phyloP scores from a whole-genome alignment of 92 coral and sea anemone species.

The Nematostella vectensis region DNA sequence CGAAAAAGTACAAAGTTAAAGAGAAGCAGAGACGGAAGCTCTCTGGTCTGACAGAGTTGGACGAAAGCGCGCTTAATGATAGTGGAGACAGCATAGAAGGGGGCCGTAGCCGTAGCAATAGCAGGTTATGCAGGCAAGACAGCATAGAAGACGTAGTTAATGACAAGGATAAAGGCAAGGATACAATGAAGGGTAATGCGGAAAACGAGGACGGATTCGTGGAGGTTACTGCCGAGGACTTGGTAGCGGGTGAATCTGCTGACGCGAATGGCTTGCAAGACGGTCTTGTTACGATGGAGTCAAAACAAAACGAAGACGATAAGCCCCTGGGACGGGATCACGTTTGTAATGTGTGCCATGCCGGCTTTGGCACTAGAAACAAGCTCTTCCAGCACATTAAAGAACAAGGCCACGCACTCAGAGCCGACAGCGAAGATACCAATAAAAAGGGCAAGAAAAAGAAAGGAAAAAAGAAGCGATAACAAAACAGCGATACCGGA shows the following conservation, averaged over 20 bases:
- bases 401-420: conserved; percentile 83
- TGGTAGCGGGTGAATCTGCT: neutral
- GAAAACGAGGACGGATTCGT: conserved; percentile 8
- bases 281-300: conserved; percentile 2
- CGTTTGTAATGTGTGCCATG: conserved; percentile 78
- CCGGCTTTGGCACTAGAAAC: conserved; percentile 67
- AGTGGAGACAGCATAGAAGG: conserved; percentile 2
- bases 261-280: neutral
- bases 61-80: conserved; percentile 14
- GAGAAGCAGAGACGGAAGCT: conserved; percentile 52
- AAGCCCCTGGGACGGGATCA: conserved; percentile 4
- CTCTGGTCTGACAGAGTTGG: conserved; percentile 65
- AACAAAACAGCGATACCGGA: neutral
- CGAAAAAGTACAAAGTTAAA: conserved; percentile 65
- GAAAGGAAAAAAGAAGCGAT: conserved; percentile 57
- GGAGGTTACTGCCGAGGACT: neutral
- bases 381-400: conserved; percentile 90
- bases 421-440: conserved; percentile 18
- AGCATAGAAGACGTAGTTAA: conserved; percentile 9
- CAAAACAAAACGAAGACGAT: conserved; percentile 4
- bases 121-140: conserved; percentile 6
- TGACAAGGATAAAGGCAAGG: conserved; percentile 8
- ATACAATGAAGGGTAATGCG: conserved; percentile 1
- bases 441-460: conserved; percentile 31
- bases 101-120: neutral